Evolutionary conservation across 2,888 invertebrate species (phyloP).

Genomic region (Pyrrhia umbra): DNA sequence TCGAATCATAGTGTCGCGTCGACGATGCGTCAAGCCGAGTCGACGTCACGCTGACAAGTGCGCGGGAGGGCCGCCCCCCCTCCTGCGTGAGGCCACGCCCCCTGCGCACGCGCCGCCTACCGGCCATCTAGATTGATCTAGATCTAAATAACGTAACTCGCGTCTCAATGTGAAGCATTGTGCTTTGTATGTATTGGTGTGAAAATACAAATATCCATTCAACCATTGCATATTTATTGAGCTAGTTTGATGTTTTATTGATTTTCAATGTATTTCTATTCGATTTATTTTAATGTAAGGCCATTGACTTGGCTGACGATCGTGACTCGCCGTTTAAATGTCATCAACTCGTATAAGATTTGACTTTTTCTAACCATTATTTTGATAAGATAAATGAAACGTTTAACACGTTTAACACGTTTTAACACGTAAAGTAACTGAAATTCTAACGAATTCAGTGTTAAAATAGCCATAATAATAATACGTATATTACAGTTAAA

Average conservation of each 20-base stretch:
- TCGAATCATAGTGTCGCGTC: slow-evolving; percentile 58
- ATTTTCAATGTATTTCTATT: slow-evolving; percentile 16
- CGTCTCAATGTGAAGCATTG: slow-evolving; percentile 59
- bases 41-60: slow-evolving; percentile 81
- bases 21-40: slow-evolving; percentile 71
- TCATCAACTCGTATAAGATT: neutral
- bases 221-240: slow-evolving; percentile 27
- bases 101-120: slow-evolving; percentile 80
- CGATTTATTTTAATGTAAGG: slow-evolving; percentile 11
- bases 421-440: no score
- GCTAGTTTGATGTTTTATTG: slow-evolving; percentile 3
- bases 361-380: neutral
- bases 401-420: no score
- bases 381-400: neutral
- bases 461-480: slow-evolving; percentile 28
- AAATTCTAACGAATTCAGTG: slow-evolving; percentile 9
- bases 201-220: slow-evolving; percentile 44
- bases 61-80: slow-evolving; percentile 79
- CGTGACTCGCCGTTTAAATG: neutral
- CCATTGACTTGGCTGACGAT: slow-evolving; percentile 6
- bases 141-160: slow-evolving; percentile 71
- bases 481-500: slow-evolving; percentile 44
- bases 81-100: slow-evolving; percentile 76
- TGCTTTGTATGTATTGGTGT: slow-evolving; percentile 35
- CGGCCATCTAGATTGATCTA: slow-evolving; percentile 84